Base-by-base conservation (phyloP, 2,888 invertebrate genomes). In the Drosophila affinis region DNA sequence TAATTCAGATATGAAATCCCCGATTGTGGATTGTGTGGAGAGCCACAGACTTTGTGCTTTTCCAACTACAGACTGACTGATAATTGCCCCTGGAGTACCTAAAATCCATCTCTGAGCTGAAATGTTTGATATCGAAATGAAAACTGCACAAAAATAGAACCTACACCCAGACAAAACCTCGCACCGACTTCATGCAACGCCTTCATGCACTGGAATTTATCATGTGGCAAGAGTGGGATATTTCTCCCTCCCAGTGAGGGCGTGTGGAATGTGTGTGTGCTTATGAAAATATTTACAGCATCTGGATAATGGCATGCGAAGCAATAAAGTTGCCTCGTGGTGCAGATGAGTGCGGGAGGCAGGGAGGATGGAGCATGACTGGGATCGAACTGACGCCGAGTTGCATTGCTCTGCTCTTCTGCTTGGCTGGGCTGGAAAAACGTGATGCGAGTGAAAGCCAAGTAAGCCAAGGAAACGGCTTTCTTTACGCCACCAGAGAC, bases 381-480 rank as follows among this genome's bases (percentile, higher is more conserved):
- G 9, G 14, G 24, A 24, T 24, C 24, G 24, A 24, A 24, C 10
- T 18, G 48, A 55, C 57, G 53, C 18, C 39, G 52, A 46, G 39
- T 51, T 63, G 63, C 54, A 32, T 70, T 68, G 68, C 62, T 52
- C 24, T 68, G 68, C 62, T 52, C 24, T 46, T 52, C 24, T 46
- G 63, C 63, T 64, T 62, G 64, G 62, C 29, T 64, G 32, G 59
- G 56, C 56, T 56, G 65, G 60, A 52, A 75, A 76, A 84, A 81
- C 81, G 79, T 77, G 79, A 75, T 73, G 71, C 81, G 68, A 84
- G 84, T 85, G 81, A 82, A 82, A 82, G 85, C 81, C 82, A 81
- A 81, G 77, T 73, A 56, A 62, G 79, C 77, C 80, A 83, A 82
- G 79, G 61, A 71, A 60, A 57, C 61, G 71, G 81, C 81, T 81